These are phyloP conservation scores for Saguinus midas DNA, from an alignment of 2,113 vertebrate genomes.

Conservation along the genomic window DNA sequence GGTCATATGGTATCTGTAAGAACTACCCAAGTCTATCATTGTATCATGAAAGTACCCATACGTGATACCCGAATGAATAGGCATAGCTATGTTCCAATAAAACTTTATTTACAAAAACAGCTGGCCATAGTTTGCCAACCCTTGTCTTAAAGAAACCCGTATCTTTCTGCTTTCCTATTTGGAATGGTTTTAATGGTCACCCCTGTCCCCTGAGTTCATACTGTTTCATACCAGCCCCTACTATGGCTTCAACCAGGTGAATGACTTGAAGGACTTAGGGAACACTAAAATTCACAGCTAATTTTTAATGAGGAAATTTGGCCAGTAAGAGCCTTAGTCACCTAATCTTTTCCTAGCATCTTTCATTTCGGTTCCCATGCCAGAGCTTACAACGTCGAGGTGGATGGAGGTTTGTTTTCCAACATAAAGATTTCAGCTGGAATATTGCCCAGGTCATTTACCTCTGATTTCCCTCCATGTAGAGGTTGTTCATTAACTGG, in stretches of 20 bases:
- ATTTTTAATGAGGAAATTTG: constrained; percentile 31
- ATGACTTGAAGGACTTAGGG: background rate
- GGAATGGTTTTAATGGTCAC: background rate
- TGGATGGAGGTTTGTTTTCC: constrained; percentile 47
- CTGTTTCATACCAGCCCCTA: background rate
- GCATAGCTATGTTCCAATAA: background rate
- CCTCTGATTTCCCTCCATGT: constrained; percentile 55
- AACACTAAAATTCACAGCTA: constrained; percentile 17
- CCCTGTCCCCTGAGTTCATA: background rate
- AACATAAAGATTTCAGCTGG: constrained; percentile 60
- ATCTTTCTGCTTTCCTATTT: background rate
- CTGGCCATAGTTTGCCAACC: background rate
- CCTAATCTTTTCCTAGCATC: constrained; percentile 52
- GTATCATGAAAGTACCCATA: background rate
- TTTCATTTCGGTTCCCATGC: constrained; percentile 18
- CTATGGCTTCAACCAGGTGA: background rate
- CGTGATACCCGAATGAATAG: background rate
- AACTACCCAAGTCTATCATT: background rate
- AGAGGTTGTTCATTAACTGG: constrained; percentile 55
- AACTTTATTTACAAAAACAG: constrained; percentile 48
- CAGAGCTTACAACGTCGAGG: constrained; percentile 21
- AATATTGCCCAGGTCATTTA: constrained; percentile 47
- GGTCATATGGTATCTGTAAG: background rate
- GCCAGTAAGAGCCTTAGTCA: background rate
- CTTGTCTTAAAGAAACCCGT: background rate